A percentile compares a stretch with the other conserved stretches of the same genome.
Evolutionary conservation across 2,888 invertebrate genomes (phyloP).

Genomic region (Asteroscopus sphinx): DNA sequence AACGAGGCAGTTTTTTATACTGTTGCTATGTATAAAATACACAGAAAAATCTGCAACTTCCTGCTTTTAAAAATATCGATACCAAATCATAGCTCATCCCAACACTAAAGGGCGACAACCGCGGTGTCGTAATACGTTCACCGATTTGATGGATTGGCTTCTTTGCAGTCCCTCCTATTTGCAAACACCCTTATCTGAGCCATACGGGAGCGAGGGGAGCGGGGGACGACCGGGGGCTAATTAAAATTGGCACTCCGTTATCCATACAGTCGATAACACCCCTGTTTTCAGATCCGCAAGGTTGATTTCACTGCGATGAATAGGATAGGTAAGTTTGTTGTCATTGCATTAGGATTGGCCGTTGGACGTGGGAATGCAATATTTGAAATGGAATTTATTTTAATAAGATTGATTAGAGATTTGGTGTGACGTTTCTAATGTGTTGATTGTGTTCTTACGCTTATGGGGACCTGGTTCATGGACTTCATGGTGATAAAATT

Average conservation of each 20-base stretch:
- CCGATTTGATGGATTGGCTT: constrained; percentile 90
- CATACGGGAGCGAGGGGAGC: constrained; percentile 58
- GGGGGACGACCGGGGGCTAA: constrained; percentile 75
- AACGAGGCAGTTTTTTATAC: too few relatives aligned
- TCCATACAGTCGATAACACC: constrained; percentile 42
- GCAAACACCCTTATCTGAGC: constrained; percentile 88
- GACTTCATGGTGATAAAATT: background rate
- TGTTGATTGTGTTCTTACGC: constrained; percentile 24
- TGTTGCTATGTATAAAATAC: too few relatives aligned
- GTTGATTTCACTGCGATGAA: constrained; percentile 44
- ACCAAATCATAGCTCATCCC: constrained; percentile 37
- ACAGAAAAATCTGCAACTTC: background rate
- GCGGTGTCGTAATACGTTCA: constrained; percentile 88
- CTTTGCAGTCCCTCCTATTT: constrained; percentile 88
- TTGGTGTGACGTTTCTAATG: constrained; percentile 42
- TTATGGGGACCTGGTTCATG: background rate
- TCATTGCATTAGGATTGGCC: constrained; percentile 50
- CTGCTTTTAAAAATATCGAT: constrained; percentile 47
- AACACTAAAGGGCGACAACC: constrained; percentile 78
- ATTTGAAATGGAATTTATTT: constrained; percentile 61
- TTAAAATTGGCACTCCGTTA: constrained; percentile 85
- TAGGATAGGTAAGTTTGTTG: constrained; percentile 10
- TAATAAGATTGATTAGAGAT: constrained; percentile 61
- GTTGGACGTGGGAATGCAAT: constrained; percentile 63
- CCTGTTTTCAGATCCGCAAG: constrained; percentile 56